Percentiles rank a stretch among this genome's conserved stretches.
Conservation (phyloP, 2,888 invertebrate genomes). For the Agrilus cyanescens region DNA sequence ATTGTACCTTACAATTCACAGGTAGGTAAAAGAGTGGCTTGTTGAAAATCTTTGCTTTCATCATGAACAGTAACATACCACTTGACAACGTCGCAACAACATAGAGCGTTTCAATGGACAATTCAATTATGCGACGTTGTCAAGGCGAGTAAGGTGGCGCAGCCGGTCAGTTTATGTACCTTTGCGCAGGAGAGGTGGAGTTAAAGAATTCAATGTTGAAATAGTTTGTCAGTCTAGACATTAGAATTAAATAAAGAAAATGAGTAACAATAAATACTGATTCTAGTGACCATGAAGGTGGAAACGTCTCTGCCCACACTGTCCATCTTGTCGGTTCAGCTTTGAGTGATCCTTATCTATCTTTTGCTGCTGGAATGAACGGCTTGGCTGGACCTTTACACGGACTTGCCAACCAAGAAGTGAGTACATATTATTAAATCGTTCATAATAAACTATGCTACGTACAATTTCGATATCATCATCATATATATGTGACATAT, state of each 20-base stretch:
- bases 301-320: slow-evolving; percentile 92
- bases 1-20: slow-evolving; percentile 85
- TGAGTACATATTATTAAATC: slow-evolving; percentile 23
- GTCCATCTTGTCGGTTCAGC: slow-evolving; percentile 90
- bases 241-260: no score
- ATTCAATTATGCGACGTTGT: no score
- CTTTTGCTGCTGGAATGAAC: slow-evolving; percentile 86
- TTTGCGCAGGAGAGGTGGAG: no score
- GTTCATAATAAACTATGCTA: no score
- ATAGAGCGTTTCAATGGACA: no score
- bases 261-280: slow-evolving; percentile 2
- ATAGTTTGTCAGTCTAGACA: no score
- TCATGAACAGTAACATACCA: no score
- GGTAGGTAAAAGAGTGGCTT: slow-evolving; percentile 30
- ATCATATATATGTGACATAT: background rate
- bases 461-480: no score
- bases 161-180: no score
- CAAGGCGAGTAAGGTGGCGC: no score
- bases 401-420: slow-evolving; percentile 90
- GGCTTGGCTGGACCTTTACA: slow-evolving; percentile 93
- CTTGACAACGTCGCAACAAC: no score
- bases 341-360: slow-evolving; percentile 85
- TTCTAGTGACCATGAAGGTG: slow-evolving; percentile 86
- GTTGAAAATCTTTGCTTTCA: background rate
- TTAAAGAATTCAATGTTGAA: no score